Percentiles rank a stretch among this genome's conserved stretches.
Conservation (phyloP, 2,797 vertebrate genomes). For the Arnoldichthys spilopterus region DNA sequence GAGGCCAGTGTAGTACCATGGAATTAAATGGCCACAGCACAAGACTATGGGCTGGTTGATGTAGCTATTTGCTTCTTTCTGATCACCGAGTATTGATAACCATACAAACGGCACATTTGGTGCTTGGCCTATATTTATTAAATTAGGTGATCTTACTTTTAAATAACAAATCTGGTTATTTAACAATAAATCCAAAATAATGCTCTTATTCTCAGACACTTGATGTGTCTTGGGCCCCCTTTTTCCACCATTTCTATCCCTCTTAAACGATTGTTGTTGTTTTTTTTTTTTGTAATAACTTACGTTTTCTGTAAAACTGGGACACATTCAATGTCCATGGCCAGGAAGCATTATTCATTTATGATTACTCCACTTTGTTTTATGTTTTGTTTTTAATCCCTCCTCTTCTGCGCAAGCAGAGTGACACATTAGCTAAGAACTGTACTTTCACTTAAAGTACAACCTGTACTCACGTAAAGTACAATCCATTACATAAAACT, state of each 20-base stretch:
- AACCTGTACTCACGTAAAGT: slow-evolving; percentile 35
- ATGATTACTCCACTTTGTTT: background rate
- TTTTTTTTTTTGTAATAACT: background rate
- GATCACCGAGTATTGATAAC: background rate
- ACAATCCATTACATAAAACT: slow-evolving; percentile 36
- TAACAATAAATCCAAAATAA: background rate
- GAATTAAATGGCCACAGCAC: background rate
- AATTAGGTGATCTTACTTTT: background rate
- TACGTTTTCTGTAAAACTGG: background rate
- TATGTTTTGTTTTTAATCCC: background rate
- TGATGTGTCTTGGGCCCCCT: background rate
- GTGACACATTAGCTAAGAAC: slow-evolving; percentile 55
- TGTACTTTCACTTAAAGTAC: slow-evolving; percentile 25
- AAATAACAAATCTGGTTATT: background rate
- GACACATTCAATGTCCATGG: slow-evolving; percentile 24
- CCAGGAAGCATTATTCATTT: slow-evolving; percentile 14
- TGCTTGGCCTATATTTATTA: background rate
- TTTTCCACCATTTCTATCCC: background rate
- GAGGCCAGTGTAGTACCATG: slow-evolving; percentile 19
- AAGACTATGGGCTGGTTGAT: background rate
- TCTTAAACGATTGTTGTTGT: background rate
- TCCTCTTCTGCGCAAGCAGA: slow-evolving; percentile 34
- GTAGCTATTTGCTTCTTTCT: background rate
- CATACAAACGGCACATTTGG: background rate
- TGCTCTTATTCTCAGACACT: background rate